Base-by-base conservation (phyloP, 2,797 vertebrate species). In the Centropyge bicolor region DNA sequence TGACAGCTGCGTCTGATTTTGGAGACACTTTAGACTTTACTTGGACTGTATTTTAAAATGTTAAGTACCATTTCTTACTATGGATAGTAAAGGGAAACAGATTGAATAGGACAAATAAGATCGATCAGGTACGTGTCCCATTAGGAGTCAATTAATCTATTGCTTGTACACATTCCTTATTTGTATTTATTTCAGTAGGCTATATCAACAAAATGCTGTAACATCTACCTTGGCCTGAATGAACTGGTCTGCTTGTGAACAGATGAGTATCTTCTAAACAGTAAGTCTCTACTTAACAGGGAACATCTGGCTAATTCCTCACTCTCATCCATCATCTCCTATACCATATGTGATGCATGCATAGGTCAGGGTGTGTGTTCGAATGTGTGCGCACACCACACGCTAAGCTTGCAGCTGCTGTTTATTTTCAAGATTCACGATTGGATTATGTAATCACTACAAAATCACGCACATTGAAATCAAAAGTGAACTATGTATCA, bases 261-360 rank as follows among this genome's bases (percentile, higher is more conserved):
- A n/a, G 27, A 24, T 70, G 31, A 24, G 31, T 41, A 52, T 63
- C 35, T 48, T 31, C 41, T 38, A 16, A 13, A 56, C 20, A 14
- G 27, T 36, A 68, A n/a, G 63, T 27, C 40, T 6, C n/a, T 36
- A 16, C 9, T 20, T 51, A 31, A 55, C 36, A 65, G 16, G 19
- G 56, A 76, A 76, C 74, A 78, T 75, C 83, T 81, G 75, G 61
- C 22, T 19, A 40, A n/a, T 38, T 63, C 48, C 38, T 27, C 55
- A 27, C 27, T 38, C 22, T 35, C 54, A 45, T 70, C 59, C 46
- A 66, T 63, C 65, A 73, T 60, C 54, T 70, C 35, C 5, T n/a
- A 7, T 22, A 67, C 54, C 41, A 57, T 40, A 31, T 63, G 40
- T 54, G 16, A 46, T 36, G 10, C 6, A 51, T 61, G 41, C 36